A percentile compares a stretch with the other conserved stretches of the same genome.
Evolutionary conservation across 2,888 invertebrate genomes (phyloP).

Genomic region (Norana najaformis): DNA sequence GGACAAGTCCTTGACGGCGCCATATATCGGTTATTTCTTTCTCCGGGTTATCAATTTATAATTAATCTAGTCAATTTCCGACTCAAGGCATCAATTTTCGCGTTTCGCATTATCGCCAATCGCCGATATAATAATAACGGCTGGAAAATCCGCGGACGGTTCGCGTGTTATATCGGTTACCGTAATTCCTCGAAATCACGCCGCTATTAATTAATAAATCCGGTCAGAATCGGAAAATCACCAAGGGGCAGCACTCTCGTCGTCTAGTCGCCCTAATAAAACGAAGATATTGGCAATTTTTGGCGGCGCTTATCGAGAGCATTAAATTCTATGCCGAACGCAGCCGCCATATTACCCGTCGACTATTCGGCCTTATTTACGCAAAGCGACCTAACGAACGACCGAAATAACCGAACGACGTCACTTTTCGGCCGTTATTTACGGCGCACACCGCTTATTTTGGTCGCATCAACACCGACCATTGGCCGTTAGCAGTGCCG

Average conservation of each 20-base stretch:
- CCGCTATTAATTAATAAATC: conserved; percentile 7
- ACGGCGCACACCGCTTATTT: conserved; percentile 3
- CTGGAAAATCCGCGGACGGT: not conserved
- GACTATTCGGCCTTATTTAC: not conserved
- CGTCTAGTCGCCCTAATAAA: not conserved
- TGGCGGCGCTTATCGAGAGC: not conserved
- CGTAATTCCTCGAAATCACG: not conserved
- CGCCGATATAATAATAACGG: not conserved
- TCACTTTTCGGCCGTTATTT: not conserved
- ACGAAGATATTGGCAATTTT: conserved; percentile 13
- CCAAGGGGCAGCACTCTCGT: not conserved
- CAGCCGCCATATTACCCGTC: not conserved
- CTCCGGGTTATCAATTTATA: not conserved
- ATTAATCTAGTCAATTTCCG: not conserved
- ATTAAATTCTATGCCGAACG: not conserved
- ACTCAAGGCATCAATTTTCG: conserved; percentile 1
- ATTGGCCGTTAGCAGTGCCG: not conserved
- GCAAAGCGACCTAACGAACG: not conserved
- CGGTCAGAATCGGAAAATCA: not conserved
- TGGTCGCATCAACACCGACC: not conserved
- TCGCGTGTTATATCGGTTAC: not conserved
- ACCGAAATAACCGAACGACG: not conserved
- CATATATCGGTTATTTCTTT: not conserved
- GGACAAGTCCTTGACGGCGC: not conserved
- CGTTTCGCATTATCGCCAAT: not conserved